Evolutionary conservation across 1,140 invertebrate genomes (phyloP), one percentile per base, ranked within the genome.

Genomic region (Sitophilus oryzae): DNA sequence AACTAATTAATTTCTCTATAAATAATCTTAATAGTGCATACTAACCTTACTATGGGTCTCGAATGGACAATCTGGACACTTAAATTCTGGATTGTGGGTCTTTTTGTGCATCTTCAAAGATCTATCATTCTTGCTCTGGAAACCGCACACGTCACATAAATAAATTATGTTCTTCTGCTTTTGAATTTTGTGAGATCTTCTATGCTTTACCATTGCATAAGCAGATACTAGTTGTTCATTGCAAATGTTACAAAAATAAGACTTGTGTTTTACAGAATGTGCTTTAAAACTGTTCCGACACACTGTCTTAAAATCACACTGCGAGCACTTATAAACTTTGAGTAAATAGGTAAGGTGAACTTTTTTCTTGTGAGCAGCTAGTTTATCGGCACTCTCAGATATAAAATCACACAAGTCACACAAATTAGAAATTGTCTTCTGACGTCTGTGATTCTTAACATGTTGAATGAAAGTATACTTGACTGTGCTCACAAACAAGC

Each of bases 31-130:
- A n/a, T n/a, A n/a, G n/a, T n/a, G n/a, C n/a, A n/a, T 5, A 18
- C 21, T 40, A 38, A 52, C 49, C 43, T 57, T 57, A 25, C 55
- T 51, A n/a, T 57, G 48, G 11, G 55, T 57, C 49, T 57, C 46
- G 36, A 52, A 57, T 8, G 55, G 55, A 35, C 55, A 57, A 57
- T 52, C 43, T 19, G 55, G 49, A 35, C 55, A 57, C 25, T 52
- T 51, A 35, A 51, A 57, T 23, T 52, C 49, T 4, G 48, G 55
- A 18, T 57, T 57, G 16, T 57, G 55, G 21, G 48, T 57, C 18
- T 52, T 52, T 19, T 52, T 52, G 22, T 57, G 55, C 43, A 52
- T 57, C 23, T 57, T 57, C 2, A 57, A 18, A 8, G 55, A 51
- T 3, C 55, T 16, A 14, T 57, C 49, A 23, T 57, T 52, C 37